Conservation (phyloP, 2,797 vertebrate species). For the Xerus rutilus region DNA sequence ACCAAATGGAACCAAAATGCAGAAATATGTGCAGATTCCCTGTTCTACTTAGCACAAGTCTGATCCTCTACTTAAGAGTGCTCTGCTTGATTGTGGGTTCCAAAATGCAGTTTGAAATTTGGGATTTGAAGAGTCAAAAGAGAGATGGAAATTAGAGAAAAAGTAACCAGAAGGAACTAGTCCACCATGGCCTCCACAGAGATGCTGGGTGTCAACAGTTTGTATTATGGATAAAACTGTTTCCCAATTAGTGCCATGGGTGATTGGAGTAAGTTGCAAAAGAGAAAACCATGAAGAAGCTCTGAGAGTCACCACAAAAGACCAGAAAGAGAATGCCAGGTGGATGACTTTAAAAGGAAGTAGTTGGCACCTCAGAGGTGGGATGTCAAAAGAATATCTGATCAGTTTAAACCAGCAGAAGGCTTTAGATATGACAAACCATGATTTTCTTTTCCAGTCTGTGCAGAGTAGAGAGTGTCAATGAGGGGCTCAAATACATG, state of each 20-base stretch:
- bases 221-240: not conserved
- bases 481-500: conserved; percentile 25
- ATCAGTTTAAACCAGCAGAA: conserved; percentile 42
- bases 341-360: conserved; percentile 8
- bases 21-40: not conserved
- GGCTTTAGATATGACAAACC: conserved; percentile 25
- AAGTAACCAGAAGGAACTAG: not conserved
- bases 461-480: not conserved
- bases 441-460: conserved; percentile 62
- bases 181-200: not conserved
- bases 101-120: not conserved
- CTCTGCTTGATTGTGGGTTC: not conserved
- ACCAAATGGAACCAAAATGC: conserved; percentile 14
- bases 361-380: not conserved
- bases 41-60: not conserved
- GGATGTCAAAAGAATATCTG: conserved; percentile 44
- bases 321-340: conserved; percentile 6
- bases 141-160: not conserved
- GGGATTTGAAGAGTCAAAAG: conserved; percentile 9
- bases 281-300: not conserved
- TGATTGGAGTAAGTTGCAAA: not conserved
- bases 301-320: not conserved
- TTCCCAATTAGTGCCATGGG: not conserved
- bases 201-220: not conserved
- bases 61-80: not conserved